Base-by-base conservation (phyloP, 2,113 vertebrate species). In the Pagrus major region DNA sequence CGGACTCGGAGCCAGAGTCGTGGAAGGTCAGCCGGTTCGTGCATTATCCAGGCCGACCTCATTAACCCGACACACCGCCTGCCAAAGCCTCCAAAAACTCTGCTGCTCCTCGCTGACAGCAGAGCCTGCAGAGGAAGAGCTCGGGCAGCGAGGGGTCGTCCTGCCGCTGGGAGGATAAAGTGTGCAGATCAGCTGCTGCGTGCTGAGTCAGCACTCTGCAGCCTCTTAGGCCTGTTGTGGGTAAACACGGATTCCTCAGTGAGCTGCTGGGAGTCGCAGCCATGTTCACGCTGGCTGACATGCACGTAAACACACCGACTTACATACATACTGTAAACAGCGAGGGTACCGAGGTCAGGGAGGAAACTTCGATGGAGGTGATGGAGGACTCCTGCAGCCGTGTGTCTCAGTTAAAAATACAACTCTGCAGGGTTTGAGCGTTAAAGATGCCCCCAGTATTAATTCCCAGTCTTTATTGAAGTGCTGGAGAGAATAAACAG, bases 201-300 rank as follows among this genome's bases (percentile, higher is more conserved):
- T 27, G 25, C 75, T 69, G 73, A 87, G 75, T 90, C 91, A 80
- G 86, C 83, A 66, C 78, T 51, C 18, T 66, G 51, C 37, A 79
- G 70, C 60, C 37, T 78, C 71, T 69, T 61, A 3, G 23, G 7
- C 9, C 58, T 61, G 75, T 60, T 82, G 74, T 68, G 67, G 49
- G 75, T 84, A 87, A 89, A 90, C 79, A 88, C 74, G 60, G 75
- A 77, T 64, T 56, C 64, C 68, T 65, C 61, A 69, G 67, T 79
- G 81, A 80, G 39, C 47, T 69, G 56, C 44, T 6, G 44, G 3
- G 76, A 56, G 67, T 73, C 59, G 1, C 51, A 47, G 66, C 47
- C 29, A 1, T 3, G 56, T 12, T 33, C 29, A 47, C 9, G 46
- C n/a, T 33, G 7, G 11, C 39, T 25, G 47, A 25, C 71, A 18